Base-by-base conservation (phyloP, 2,888 invertebrate species). In the Sycophila texana region DNA sequence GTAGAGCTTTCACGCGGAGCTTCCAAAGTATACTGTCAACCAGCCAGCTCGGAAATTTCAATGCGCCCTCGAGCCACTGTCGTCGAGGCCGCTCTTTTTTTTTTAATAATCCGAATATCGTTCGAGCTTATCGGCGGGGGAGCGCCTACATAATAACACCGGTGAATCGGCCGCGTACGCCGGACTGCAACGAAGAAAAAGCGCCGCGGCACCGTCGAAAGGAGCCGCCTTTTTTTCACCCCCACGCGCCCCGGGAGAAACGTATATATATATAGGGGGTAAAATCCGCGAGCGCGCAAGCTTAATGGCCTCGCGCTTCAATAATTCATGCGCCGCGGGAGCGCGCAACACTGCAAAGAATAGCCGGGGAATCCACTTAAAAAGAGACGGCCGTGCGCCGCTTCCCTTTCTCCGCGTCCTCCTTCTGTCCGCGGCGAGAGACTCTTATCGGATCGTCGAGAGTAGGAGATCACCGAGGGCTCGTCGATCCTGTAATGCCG, bases 241-340 rank as follows among this genome's bases (percentile, higher is more conserved):
- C 58, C n/a, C 16, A 7, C 26, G 18, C 47, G n/a, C n/a, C 30
- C 0, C 14, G 51, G 57, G 20, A 22, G 13, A 18, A 18, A 39
- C 7, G 7, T 39, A 13, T 60, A 57, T 57, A 72, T 49, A 47
- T 49, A 74, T 63, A 75, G 4, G 5, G 7, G 7, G 39, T 2
- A 49, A 79, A 79, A 71, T 71, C 61, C 58, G 57, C 63, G 58
- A 22, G 53, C 53, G 51, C 14, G 1, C 61, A 61, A 47, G 51
- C 75, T 68, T 77, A 80, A 80, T 72, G 51, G 53, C 20, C 20
- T 20, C 4, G 49, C 49, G 73, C 73, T 80, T 77, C 70, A 80
- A 77, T 80, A 80, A 80, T 77, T 80, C 77, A 77, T 77, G 68
- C 63, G 68, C 61, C 57, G 30, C 30, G 13, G 16, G 55, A 13